A percentile compares a stretch with the other conserved stretches of the same genome.
Conservation (phyloP, 2,113 vertebrate species). For the Melanocharis versteri region DNA sequence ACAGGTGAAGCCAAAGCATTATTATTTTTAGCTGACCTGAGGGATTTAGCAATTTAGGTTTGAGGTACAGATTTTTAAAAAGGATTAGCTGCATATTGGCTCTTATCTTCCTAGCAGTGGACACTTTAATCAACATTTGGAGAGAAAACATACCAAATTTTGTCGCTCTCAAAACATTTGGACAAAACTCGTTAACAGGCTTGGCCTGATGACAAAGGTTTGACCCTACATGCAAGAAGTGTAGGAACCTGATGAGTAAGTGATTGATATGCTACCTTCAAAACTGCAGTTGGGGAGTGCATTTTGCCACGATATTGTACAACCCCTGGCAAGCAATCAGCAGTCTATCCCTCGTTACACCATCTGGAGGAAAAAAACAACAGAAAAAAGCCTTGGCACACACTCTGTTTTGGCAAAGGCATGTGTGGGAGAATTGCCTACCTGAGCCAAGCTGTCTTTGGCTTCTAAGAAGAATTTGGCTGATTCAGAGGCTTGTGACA, state of each 20-base stretch:
- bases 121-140: not conserved
- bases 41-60: not conserved
- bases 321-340: not conserved
- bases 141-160: not conserved
- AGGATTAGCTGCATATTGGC: not conserved
- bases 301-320: conserved; percentile 15
- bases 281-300: not conserved
- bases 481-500: conserved; percentile 42
- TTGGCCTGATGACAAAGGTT: not conserved
- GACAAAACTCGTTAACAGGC: not conserved
- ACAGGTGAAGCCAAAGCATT: not conserved
- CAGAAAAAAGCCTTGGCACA: not conserved
- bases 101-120: not conserved
- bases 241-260: not conserved
- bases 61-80: not conserved
- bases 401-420: not conserved
- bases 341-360: not conserved
- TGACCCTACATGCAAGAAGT: not conserved
- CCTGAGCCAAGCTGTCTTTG: conserved; percentile 43
- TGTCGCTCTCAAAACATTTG: not conserved
- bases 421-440: not conserved
- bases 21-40: not conserved
- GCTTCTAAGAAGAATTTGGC: conserved; percentile 17
- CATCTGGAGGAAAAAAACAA: conserved; percentile 25
- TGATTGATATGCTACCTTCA: not conserved